Conservation (phyloP, 2,797 vertebrate genomes). For the Brachyalestes nurse region DNA sequence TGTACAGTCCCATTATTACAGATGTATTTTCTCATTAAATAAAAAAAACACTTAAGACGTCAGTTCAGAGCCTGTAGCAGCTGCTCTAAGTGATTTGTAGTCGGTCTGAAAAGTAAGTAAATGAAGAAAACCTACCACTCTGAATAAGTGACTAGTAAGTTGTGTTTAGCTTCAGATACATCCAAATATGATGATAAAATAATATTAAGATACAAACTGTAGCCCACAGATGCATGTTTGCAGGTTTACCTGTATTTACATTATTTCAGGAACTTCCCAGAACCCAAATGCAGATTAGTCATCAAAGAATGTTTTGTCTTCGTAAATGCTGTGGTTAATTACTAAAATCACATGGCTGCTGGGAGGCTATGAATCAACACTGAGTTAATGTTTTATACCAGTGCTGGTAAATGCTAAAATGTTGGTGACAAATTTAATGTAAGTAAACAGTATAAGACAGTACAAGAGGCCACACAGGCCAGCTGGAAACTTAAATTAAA, state of each 20-base stretch:
- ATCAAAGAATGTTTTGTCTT: background rate
- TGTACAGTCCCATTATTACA: no score
- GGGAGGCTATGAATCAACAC: background rate
- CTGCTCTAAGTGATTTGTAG: no score
- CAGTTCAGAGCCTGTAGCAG: no score
- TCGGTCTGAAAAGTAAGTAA: no score
- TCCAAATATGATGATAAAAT: background rate
- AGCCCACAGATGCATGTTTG: background rate
- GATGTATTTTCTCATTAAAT: no score
- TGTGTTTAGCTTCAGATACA: background rate
- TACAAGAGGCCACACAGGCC: no score
- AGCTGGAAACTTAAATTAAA: no score
- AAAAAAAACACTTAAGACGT: no score
- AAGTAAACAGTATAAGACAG: no score
- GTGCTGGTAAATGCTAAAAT: background rate
- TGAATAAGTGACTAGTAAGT: background rate
- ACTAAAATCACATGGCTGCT: background rate
- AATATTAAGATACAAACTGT: no score
- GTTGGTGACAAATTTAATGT: background rate
- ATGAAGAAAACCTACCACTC: no score
- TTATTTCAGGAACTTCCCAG: background rate
- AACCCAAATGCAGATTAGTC: background rate
- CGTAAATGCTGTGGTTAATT: background rate
- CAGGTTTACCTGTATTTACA: background rate
- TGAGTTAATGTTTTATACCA: background rate